These are phyloP conservation scores for Tamias sibiricus DNA, from an alignment of 2,113 vertebrate genomes.

Conservation along the genomic window DNA sequence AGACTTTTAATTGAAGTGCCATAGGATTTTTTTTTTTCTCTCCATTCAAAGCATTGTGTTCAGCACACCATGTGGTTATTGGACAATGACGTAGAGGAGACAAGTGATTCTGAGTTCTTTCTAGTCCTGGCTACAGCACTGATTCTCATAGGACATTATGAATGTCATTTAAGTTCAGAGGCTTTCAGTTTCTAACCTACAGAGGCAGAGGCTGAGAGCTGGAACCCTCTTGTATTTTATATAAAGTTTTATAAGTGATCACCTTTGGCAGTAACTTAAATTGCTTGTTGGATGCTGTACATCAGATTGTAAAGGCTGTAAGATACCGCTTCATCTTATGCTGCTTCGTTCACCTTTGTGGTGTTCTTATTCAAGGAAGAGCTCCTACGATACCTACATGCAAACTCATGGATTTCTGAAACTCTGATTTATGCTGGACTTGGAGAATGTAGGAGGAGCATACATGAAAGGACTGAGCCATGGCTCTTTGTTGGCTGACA, in stretches of 20 bases:
- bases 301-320: background rate
- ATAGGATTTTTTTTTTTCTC: background rate
- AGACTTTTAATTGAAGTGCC: background rate
- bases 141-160: background rate
- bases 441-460: background rate
- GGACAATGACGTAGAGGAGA: background rate
- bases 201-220: background rate
- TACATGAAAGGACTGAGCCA: accelerated
- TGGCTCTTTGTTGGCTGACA: background rate
- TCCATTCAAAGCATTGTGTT: background rate
- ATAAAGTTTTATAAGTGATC: background rate
- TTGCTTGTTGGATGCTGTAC: background rate
- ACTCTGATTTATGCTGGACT: background rate
- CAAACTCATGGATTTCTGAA: background rate
- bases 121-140: background rate
- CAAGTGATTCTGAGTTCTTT: background rate
- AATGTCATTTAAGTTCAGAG: background rate
- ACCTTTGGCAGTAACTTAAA: background rate
- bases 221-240: background rate
- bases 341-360: background rate
- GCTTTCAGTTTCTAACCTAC: background rate
- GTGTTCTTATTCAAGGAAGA: background rate
- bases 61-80: background rate
- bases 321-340: background rate
- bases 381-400: accelerated